These are phyloP conservation scores for Pseudeuparius sepicola DNA, from an alignment of 2,888 invertebrate species.

Conservation along the genomic window DNA sequence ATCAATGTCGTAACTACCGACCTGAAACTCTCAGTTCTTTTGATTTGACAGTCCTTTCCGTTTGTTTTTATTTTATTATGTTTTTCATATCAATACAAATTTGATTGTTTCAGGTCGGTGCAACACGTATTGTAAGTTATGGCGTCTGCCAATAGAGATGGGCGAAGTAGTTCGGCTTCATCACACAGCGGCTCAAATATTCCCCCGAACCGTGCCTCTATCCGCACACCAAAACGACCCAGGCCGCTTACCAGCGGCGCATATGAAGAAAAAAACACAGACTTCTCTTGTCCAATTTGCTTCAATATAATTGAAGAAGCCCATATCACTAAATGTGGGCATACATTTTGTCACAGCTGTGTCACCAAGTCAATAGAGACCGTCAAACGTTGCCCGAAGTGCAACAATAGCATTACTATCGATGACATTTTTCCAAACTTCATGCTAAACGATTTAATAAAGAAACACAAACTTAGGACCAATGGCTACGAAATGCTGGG, in stretches of 20 bases:
- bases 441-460: slow-evolving; percentile 69
- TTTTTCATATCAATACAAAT: too few relatives aligned
- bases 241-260: slow-evolving; percentile 46
- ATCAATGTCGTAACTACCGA: too few relatives aligned
- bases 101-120: slow-evolving; percentile 49
- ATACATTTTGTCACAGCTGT: slow-evolving; percentile 83
- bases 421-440: slow-evolving; percentile 80
- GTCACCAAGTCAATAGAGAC: slow-evolving; percentile 58
- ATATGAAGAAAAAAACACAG: slow-evolving; percentile 57
- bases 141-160: slow-evolving; percentile 37
- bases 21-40: too few relatives aligned
- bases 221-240: slow-evolving; percentile 43
- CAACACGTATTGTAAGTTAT: slow-evolving; percentile 24
- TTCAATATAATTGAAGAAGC: slow-evolving; percentile 84
- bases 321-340: slow-evolving; percentile 84
- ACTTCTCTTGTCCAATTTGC: slow-evolving; percentile 71
- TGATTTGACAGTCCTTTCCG: too few relatives aligned
- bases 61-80: too few relatives aligned
- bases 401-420: slow-evolving; percentile 59
- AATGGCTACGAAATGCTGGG: slow-evolving; percentile 41
- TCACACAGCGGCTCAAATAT: slow-evolving; percentile 37
- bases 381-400: slow-evolving; percentile 71
- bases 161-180: slow-evolving; percentile 40
- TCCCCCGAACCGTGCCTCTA: slow-evolving; percentile 37
- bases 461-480: slow-evolving; percentile 53